Evolutionary conservation across 2,113 vertebrate species (phyloP).

Genomic region (Ceyx cyanopectus): DNA sequence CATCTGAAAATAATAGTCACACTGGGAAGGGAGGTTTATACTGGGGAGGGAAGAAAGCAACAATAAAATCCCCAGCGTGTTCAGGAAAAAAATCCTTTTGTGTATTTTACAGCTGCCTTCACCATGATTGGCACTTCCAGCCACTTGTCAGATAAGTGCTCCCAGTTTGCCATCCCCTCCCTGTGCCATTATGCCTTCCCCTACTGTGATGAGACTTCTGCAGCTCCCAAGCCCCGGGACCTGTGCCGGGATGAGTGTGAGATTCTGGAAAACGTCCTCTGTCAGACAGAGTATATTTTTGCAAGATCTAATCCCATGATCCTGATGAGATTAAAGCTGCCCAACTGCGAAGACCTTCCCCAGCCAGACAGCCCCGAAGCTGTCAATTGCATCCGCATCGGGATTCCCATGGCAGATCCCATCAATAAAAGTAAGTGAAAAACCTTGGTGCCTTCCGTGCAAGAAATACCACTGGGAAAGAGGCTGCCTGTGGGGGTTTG

Average conservation of each 20-base stretch:
- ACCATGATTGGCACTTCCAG: slow-evolving; percentile 99
- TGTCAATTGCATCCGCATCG: slow-evolving; percentile 92
- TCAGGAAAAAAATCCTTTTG: background rate
- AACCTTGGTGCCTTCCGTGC: rapidly evolving
- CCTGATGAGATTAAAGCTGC: slow-evolving; percentile 94
- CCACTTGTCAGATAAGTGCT: slow-evolving; percentile 96
- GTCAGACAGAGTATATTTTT: slow-evolving; percentile 98
- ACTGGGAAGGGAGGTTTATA: background rate
- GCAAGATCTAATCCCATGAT: slow-evolving; percentile 97
- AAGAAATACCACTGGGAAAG: background rate
- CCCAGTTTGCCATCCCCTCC: slow-evolving; percentile 96
- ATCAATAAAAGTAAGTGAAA: slow-evolving; percentile 93
- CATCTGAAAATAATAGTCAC: background rate
- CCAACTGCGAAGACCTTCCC: slow-evolving; percentile 97
- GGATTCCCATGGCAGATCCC: slow-evolving; percentile 95
- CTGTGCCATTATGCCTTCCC: slow-evolving; percentile 98
- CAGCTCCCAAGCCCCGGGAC: slow-evolving; percentile 90
- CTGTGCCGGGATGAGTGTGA: slow-evolving; percentile 97
- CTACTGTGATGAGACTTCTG: slow-evolving; percentile 89
- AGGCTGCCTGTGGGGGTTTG: background rate
- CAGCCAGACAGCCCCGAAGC: slow-evolving; percentile 90
- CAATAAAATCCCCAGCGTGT: background rate
- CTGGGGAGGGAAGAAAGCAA: background rate
- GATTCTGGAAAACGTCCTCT: slow-evolving; percentile 96
- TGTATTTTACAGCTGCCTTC: slow-evolving; percentile 89